Evolutionary conservation across 37 sponge, comb jelly and placozoan species (phyloP), one percentile per base, ranked within the genome.

Genomic region (Chondrosia reniformis): DNA sequence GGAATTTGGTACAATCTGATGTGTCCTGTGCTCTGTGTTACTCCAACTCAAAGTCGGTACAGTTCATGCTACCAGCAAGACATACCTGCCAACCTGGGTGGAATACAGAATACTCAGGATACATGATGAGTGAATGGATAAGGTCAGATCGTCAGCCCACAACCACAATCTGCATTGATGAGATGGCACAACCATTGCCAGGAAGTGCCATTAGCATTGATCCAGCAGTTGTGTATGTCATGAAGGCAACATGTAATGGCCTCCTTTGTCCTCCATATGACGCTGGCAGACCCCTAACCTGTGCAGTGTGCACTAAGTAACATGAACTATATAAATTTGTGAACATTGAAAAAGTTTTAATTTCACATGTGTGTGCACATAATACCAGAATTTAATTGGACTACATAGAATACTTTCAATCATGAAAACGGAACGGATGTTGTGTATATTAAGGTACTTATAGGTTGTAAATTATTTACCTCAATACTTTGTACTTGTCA

Each of bases 251-350:
- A 3, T 56, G 58, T 28, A 8, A 28, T 56, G 58, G 58, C 3
- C 58, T 56, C 58, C 27, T 28, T 28, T 56, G 58, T 56, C 58
- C 58, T 56, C 58, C 58, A 8, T 56, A 28, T 56, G 58, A 56
- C 58, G n/a, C 58, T 6, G 27, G 9, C 27, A 56, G 27, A 28
- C 58, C 7, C 3, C 58, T 56, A 24, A 56, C 58, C 2, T 56
- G 58, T 56, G 58, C 8, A 56, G 58, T 56, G 7, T 56, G 58
- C 7, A 28, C 58, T 28, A 56, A 56, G 58, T 56, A 28, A 56
- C 58, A n/a, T n/a, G n/a, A n/a, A n/a, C n/a, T n/a, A 56, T 28
- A 8, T 6, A 24, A 8, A 2, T 2, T 6, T 56, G 2, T 28
- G 3, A 4, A 56, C 58, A 28, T 6, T 28, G 58, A 24, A 2